Conservation (phyloP, 2,888 invertebrate genomes). For the Chrysomela aeneicollis region DNA sequence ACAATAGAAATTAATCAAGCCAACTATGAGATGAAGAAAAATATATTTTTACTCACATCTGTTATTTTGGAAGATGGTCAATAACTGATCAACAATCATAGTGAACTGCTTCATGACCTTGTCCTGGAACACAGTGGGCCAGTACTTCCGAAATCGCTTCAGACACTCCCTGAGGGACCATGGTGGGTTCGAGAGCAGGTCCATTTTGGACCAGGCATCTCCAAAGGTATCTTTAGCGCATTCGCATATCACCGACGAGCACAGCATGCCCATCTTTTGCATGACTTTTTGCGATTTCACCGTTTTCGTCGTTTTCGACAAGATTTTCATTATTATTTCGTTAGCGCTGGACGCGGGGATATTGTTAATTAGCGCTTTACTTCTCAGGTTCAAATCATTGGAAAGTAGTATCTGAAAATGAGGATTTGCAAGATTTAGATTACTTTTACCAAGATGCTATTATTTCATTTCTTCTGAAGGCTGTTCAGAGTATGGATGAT, state of each 20-base stretch:
- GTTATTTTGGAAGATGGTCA: constrained; percentile 40
- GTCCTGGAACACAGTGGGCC: constrained; percentile 68
- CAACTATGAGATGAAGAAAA: too few relatives aligned
- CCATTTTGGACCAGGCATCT: constrained; percentile 64
- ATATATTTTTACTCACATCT: constrained; percentile 5
- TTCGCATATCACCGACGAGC: constrained; percentile 59
- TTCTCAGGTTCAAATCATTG: constrained; percentile 68
- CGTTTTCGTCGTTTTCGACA: constrained; percentile 31
- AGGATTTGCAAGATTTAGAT: too few relatives aligned
- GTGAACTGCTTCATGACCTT: constrained; percentile 54
- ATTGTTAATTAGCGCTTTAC: constrained; percentile 65
- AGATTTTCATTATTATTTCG: constrained; percentile 48
- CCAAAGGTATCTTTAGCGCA: constrained; percentile 69
- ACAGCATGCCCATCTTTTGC: constrained; percentile 47
- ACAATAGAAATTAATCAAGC: too few relatives aligned
- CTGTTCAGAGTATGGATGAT: too few relatives aligned
- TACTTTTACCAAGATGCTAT: too few relatives aligned
- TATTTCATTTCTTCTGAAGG: too few relatives aligned
- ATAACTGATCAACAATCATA: constrained; percentile 50
- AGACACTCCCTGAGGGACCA: constrained; percentile 67
- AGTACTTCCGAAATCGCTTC: constrained; percentile 66
- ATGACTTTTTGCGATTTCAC: constrained; percentile 46
- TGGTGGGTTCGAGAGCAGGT: constrained; percentile 62
- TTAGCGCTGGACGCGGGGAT: constrained; percentile 54
- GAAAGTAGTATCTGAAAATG: constrained; percentile 65